A percentile compares a stretch with the other conserved stretches of the same genome.
phyloP scores from a whole-genome alignment of 2,888 invertebrate genomes.

The Mesorhabditis sp. region DNA sequence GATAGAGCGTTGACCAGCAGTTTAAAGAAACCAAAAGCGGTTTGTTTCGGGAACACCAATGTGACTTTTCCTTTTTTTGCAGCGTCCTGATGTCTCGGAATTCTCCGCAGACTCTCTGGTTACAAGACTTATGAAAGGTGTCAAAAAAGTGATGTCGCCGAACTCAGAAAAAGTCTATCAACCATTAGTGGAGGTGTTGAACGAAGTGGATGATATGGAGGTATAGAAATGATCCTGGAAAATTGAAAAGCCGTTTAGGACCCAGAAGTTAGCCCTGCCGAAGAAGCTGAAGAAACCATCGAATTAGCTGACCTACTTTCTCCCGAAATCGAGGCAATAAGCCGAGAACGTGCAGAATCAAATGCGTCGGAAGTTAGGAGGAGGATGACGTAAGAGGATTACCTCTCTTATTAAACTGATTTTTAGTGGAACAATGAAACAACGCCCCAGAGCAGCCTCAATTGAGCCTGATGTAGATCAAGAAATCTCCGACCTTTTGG shows the following conservation, averaged over 20 bases:
- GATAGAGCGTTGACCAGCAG: too few species aligned
- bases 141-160: not conserved
- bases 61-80: not conserved
- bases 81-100: not conserved
- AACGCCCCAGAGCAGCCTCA: not conserved
- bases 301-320: not conserved
- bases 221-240: not conserved
- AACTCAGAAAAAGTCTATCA: not conserved
- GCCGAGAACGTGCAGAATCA: not conserved
- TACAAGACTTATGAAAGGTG: not conserved
- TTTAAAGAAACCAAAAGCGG: too few species aligned
- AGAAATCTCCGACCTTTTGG: too few species aligned
- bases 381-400: not conserved
- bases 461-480: not conserved
- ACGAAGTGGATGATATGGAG: not conserved
- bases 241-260: not conserved
- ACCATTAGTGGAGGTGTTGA: constrained; percentile 1
- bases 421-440: not conserved
- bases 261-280: not conserved
- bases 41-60: too few species aligned
- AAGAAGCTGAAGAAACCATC: constrained; percentile 2
- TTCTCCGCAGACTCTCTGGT: not conserved
- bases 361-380: not conserved
- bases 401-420: not conserved
- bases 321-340: not conserved